phyloP scores from a whole-genome alignment of 2,888 invertebrate species.

The Campoplex nolae region DNA sequence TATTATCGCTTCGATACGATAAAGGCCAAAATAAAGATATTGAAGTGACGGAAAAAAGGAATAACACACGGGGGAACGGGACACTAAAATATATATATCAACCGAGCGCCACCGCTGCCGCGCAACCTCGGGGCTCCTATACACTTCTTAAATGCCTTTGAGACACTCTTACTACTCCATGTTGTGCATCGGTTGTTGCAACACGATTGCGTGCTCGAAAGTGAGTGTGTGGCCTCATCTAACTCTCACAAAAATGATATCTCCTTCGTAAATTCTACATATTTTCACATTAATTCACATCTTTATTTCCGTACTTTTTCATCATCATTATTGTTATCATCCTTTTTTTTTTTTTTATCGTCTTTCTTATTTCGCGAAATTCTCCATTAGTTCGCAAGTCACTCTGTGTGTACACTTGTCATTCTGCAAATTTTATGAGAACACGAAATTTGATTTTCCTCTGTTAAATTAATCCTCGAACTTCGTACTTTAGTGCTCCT shows the following conservation, averaged over 20 bases:
- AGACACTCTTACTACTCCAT: constrained; percentile 81
- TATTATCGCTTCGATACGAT: not conserved
- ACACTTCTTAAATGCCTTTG: constrained; percentile 78
- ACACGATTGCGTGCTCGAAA: constrained; percentile 80
- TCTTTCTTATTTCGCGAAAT: not conserved
- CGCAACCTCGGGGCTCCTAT: constrained; percentile 59
- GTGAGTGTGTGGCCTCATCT: constrained; percentile 75
- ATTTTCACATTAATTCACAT: not conserved
- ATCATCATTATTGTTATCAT: not conserved
- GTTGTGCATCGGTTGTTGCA: constrained; percentile 81
- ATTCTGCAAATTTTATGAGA: not conserved
- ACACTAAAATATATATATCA: constrained; percentile 40
- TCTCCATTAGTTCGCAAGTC: not conserved
- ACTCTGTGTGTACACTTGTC: not conserved
- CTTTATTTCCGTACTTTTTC: not conserved
- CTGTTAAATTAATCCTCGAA: not conserved
- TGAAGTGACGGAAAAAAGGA: not conserved
- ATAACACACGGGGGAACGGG: constrained; percentile 24
- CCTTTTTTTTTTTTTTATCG: not conserved
- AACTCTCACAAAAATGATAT: constrained; percentile 24
- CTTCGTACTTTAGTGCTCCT: not conserved
- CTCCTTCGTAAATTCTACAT: constrained; percentile 8
- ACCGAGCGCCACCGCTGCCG: constrained; percentile 56
- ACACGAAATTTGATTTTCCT: not conserved
- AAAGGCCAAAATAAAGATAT: not conserved